Conservation (phyloP, 2,797 vertebrate species). For the Catostomus latipinnis region DNA sequence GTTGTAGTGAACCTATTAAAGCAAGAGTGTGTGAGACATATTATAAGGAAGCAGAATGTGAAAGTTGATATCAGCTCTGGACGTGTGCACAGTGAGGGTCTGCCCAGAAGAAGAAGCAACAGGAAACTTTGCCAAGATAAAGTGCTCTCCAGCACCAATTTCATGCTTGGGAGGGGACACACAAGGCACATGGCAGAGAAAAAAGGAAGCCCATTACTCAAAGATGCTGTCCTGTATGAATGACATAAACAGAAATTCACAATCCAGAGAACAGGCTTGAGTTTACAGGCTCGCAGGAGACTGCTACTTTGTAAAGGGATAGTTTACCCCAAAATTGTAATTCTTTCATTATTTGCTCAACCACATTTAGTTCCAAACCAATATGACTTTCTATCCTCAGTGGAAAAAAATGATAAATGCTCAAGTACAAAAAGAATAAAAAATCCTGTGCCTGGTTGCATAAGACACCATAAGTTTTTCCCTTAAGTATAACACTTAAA, state of each 20-base stretch:
- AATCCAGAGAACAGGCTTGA: not conserved
- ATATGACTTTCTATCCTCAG: too few species aligned
- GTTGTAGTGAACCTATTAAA: constrained; percentile 14
- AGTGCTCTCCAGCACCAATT: constrained; percentile 61
- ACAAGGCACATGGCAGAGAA: constrained; percentile 60
- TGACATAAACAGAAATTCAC: constrained; percentile 58
- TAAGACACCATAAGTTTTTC: too few species aligned
- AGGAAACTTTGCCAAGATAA: constrained; percentile 66
- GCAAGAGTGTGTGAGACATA: constrained; percentile 3
- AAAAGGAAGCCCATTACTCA: constrained; percentile 63
- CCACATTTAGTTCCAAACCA: too few species aligned
- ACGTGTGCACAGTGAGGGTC: constrained; percentile 8
- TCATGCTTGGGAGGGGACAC: constrained; percentile 64
- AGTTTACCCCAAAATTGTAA: too few species aligned
- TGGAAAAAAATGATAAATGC: too few species aligned
- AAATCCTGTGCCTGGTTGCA: too few species aligned
- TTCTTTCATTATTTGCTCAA: too few species aligned
- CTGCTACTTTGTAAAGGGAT: too few species aligned
- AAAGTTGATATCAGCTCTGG: constrained; percentile 22
- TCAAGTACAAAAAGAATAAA: too few species aligned
- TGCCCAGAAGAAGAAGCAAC: constrained; percentile 44
- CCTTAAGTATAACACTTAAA: too few species aligned
- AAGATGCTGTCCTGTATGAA: constrained; percentile 56
- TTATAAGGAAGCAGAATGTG: constrained; percentile 23
- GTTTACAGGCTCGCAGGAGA: not conserved